phyloP scores from a whole-genome alignment of 2,888 invertebrate species.

The Anthoptus insignis region DNA sequence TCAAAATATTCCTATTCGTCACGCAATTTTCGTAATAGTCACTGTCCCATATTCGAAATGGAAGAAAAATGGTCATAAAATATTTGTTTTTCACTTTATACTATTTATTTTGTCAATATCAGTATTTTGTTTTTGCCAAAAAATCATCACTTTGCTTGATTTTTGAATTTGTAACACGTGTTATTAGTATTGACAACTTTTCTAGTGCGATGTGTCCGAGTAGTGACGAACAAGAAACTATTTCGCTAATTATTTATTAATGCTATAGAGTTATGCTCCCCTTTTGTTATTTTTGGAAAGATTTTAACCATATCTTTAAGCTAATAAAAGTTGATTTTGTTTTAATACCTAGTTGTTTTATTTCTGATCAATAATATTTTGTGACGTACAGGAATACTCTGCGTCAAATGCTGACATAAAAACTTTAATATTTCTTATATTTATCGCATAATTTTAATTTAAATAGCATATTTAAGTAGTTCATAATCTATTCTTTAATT shows the following conservation, averaged over 20 bases:
- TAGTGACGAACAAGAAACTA: background rate
- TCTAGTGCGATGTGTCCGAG: background rate
- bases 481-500: too few species aligned
- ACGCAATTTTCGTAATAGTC: too few species aligned
- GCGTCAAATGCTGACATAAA: background rate
- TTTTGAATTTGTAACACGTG: background rate
- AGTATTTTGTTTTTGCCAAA: too few species aligned
- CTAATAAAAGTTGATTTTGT: constrained; percentile 1
- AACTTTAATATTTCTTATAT: background rate
- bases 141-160: background rate
- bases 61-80: too few species aligned
- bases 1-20: too few species aligned
- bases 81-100: too few species aligned
- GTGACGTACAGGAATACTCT: background rate
- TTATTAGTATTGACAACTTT: background rate
- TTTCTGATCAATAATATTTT: background rate
- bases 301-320: background rate
- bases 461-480: background rate
- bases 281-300: constrained; percentile 1
- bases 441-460: background rate
- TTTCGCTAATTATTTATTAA: background rate
- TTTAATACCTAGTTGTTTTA: constrained; percentile 1
- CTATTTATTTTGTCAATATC: too few species aligned
- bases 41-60: too few species aligned
- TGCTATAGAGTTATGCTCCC: background rate